Conservation (phyloP, 2,797 vertebrate genomes). For the Meda fulgida region DNA sequence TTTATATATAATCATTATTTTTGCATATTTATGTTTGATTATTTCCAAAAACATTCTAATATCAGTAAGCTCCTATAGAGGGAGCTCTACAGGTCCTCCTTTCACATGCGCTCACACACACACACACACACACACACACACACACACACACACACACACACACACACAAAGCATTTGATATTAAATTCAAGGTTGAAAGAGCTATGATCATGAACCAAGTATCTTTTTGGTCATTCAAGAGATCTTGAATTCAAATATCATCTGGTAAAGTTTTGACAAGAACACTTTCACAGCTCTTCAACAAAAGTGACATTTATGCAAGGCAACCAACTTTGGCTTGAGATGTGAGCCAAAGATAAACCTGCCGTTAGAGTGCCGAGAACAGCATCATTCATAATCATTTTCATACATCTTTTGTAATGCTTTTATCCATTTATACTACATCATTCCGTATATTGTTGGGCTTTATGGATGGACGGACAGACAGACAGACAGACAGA, state of each 20-base stretch:
- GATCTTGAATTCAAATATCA: slow-evolving; percentile 43
- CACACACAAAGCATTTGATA: background rate
- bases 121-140: background rate
- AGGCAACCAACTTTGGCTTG: slow-evolving; percentile 37
- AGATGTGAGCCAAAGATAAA: slow-evolving; percentile 47
- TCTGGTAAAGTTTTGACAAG: slow-evolving; percentile 20
- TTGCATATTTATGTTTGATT: background rate
- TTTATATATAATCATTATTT: background rate
- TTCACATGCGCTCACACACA: background rate
- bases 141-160: background rate
- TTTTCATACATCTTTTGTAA: slow-evolving; percentile 44
- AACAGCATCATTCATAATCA: slow-evolving; percentile 23
- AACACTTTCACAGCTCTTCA: slow-evolving; percentile 32
- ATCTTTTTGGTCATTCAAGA: slow-evolving; percentile 22
- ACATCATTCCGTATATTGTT: slow-evolving; percentile 50
- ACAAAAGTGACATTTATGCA: slow-evolving; percentile 52
- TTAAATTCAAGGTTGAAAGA: slow-evolving; percentile 32
- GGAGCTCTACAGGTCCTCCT: background rate
- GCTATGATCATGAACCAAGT: background rate
- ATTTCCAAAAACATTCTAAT: background rate
- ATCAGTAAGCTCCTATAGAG: background rate
- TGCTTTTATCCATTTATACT: slow-evolving; percentile 38
- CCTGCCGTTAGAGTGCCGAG: slow-evolving; percentile 30
- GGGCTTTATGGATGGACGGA: no score
- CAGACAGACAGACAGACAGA: no score